Conservation (phyloP, 2,113 vertebrate genomes). For the Cyphomyrus plagiostoma region DNA sequence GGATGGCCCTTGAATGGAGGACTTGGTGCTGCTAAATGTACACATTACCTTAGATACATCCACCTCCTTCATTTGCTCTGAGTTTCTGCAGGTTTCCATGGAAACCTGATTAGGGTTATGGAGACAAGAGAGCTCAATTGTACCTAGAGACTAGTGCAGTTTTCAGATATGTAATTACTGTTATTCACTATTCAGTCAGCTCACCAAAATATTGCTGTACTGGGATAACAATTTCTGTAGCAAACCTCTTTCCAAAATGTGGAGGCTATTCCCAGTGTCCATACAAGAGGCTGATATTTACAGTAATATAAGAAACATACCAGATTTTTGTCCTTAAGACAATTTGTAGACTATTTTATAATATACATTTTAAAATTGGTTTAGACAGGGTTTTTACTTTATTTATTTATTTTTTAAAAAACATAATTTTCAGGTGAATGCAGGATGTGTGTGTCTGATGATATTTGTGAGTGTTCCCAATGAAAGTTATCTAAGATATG, state of each 20-base stretch:
- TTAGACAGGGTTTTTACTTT: not conserved
- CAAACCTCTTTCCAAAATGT: not conserved
- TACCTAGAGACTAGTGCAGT: constrained; percentile 30
- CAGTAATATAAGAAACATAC: not conserved
- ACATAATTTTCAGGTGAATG: not conserved
- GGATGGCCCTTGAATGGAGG: constrained; percentile 16
- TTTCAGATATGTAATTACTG: constrained; percentile 38
- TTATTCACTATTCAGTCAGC: constrained; percentile 21
- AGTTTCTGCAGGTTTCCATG: constrained; percentile 49
- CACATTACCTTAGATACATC: constrained; percentile 49
- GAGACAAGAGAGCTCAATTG: constrained; percentile 45
- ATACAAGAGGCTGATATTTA: not conserved
- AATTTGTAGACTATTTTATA: not conserved
- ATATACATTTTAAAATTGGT: not conserved
- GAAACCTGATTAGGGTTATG: constrained; percentile 53
- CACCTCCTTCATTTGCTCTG: constrained; percentile 48
- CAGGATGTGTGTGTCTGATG: not conserved
- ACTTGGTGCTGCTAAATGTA: not conserved
- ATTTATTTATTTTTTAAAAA: not conserved
- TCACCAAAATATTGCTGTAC: constrained; percentile 1
- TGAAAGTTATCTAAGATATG: not conserved
- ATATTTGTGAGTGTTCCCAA: not conserved
- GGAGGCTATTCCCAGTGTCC: not conserved
- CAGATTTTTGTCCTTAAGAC: not conserved
- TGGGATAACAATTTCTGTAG: not conserved